Evolutionary conservation across 2,797 vertebrate genomes (phyloP).

Genomic region (Notolepis coatsorum): DNA sequence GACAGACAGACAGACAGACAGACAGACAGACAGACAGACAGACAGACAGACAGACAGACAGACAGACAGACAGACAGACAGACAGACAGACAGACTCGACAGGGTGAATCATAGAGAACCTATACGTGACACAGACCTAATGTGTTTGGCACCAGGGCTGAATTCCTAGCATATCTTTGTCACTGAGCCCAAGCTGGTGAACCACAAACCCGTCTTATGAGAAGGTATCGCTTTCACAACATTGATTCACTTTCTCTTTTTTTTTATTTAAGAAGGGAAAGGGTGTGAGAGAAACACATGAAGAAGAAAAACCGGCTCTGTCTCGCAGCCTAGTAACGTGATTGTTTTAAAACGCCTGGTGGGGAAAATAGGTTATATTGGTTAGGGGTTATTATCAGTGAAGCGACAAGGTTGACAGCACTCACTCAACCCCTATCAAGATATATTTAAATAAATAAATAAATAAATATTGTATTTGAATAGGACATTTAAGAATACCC

Average conservation of each 20-base stretch:
- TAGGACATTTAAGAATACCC: no score
- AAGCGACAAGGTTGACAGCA: no score
- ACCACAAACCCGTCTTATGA: conserved; percentile 2
- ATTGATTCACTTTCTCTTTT: not conserved
- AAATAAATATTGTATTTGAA: no score
- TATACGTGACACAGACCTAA: no score
- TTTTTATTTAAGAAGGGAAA: not conserved
- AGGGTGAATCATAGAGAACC: not conserved
- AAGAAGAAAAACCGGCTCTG: not conserved
- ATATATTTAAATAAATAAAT: no score
- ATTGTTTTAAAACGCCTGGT: no score
- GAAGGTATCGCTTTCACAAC: conserved; percentile 3
- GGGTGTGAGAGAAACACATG: not conserved
- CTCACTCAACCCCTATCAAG: no score
- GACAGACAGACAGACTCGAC: not conserved
- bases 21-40: not conserved
- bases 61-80: not conserved
- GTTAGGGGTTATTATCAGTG: no score
- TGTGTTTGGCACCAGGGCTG: no score
- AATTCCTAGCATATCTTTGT: not conserved
- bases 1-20: not conserved
- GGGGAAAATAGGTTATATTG: no score
- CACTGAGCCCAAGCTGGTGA: conserved; percentile 3
- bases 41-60: not conserved
- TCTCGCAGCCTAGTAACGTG: no score